Evolutionary conservation across 53 echinoderm and acorn worm genomes (phyloP).

Genomic region (Paracentrotus lividus): DNA sequence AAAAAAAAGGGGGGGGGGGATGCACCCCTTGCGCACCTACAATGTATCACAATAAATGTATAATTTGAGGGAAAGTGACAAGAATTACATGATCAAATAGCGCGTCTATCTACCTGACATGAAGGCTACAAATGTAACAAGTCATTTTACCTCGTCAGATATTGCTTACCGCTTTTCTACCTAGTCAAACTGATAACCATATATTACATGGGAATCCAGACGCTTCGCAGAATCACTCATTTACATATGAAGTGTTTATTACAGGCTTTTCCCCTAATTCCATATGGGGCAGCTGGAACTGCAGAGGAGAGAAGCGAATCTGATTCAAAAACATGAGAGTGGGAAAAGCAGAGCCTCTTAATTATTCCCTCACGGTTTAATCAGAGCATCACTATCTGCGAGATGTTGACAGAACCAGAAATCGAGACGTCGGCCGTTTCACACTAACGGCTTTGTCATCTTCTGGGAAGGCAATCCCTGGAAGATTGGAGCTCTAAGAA

Average conservation of each 20-base stretch:
- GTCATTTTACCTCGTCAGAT: not conserved
- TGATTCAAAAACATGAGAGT: conserved; percentile 44
- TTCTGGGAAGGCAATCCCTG: not conserved
- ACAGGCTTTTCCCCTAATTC: conserved; percentile 8
- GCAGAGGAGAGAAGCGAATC: conserved; percentile 23
- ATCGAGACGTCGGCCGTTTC: conserved; percentile 28
- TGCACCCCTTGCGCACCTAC: too few relatives aligned
- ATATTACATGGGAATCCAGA: not conserved
- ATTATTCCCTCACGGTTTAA: conserved; percentile 63
- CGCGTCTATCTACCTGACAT: too few relatives aligned
- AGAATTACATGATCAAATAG: not conserved
- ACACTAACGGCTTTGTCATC: not conserved
- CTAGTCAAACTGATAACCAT: not conserved
- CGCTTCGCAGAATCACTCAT: not conserved
- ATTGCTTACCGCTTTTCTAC: not conserved
- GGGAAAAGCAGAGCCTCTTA: conserved; percentile 51
- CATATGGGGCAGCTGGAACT: conserved; percentile 42
- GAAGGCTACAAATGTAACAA: too few relatives aligned
- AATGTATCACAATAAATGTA: too few relatives aligned
- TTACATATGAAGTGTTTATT: conserved; percentile 52
- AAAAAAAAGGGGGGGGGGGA: too few relatives aligned
- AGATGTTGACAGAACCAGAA: conserved; percentile 52
- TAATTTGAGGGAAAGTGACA: too few relatives aligned
- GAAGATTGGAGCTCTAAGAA: not conserved
- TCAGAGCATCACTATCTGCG: conserved; percentile 50